Evolutionary conservation across 2,113 vertebrate species (phyloP).

Genomic region (Nansenia antarctica): DNA sequence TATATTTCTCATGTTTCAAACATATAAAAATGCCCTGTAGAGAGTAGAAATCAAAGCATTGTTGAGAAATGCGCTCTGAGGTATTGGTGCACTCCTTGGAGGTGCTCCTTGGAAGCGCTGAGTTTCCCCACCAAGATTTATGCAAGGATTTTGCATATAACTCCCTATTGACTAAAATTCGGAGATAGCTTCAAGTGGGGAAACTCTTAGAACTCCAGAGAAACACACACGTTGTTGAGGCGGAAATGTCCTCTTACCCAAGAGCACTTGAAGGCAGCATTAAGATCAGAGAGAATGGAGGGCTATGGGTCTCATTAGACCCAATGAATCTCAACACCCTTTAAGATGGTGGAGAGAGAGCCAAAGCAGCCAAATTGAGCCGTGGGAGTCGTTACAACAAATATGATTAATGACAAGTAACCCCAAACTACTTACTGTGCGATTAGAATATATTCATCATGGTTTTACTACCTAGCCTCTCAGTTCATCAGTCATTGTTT

Average conservation of each 20-base stretch:
- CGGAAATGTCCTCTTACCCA: too few relatives aligned
- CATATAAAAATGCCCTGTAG: slow-evolving; percentile 44
- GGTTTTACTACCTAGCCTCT: slow-evolving; percentile 5
- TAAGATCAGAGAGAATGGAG: slow-evolving; percentile 28
- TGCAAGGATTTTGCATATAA: too few relatives aligned
- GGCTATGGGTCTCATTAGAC: not conserved
- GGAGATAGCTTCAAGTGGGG: too few relatives aligned
- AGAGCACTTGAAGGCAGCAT: too few relatives aligned
- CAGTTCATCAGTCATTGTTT: slow-evolving; percentile 68
- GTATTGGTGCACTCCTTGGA: too few relatives aligned
- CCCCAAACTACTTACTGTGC: slow-evolving; percentile 25
- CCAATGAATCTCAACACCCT: not conserved
- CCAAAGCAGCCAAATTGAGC: slow-evolving; percentile 16
- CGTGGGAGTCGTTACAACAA: slow-evolving; percentile 10
- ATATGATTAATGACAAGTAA: slow-evolving; percentile 59
- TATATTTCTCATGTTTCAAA: slow-evolving; percentile 51
- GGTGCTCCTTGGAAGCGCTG: too few relatives aligned
- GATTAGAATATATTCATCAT: slow-evolving; percentile 46
- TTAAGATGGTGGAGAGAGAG: not conserved
- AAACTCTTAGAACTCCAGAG: too few relatives aligned
- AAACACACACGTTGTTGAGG: too few relatives aligned
- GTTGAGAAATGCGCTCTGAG: too few relatives aligned
- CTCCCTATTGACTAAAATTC: too few relatives aligned
- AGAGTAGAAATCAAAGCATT: slow-evolving; percentile 52
- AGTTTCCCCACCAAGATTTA: too few relatives aligned